A percentile compares a stretch with the other conserved stretches of the same genome.
These are phyloP conservation scores for Caenorhabditis imperialis DNA, from an alignment of 2,888 invertebrate genomes.

Conservation along the genomic window DNA sequence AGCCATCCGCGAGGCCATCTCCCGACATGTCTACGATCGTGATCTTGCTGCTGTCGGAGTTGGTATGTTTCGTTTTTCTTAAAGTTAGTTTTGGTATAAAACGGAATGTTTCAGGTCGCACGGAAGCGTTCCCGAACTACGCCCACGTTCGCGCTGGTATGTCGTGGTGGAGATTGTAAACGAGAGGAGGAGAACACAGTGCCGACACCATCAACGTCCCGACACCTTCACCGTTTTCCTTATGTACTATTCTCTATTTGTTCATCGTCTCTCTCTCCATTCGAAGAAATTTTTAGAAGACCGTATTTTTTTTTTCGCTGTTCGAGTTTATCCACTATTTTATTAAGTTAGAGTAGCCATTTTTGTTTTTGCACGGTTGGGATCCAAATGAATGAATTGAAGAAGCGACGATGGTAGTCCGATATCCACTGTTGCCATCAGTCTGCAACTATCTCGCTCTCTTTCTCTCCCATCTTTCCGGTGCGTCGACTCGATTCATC, in stretches of 20 bases:
- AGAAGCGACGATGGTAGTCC: background rate
- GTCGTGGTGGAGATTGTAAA: constrained; percentile 77
- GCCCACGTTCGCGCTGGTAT: constrained; percentile 71
- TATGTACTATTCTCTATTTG: constrained; percentile 44
- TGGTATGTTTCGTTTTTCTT: constrained; percentile 60
- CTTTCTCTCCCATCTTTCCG: no score
- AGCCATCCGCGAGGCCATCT: constrained; percentile 70
- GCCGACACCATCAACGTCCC: constrained; percentile 7
- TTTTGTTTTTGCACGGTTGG: constrained; percentile 34
- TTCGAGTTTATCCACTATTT: constrained; percentile 33
- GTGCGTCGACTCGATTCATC: no score
- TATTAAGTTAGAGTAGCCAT: constrained; percentile 38
- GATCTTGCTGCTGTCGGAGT: constrained; percentile 74
- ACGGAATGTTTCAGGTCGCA: constrained; percentile 56
- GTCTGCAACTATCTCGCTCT: constrained; percentile 3
- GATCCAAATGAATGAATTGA: constrained; percentile 49
- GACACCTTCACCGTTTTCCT: constrained; percentile 12
- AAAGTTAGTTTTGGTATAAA: background rate
- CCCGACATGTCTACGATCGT: constrained; percentile 75
- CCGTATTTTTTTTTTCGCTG: constrained; percentile 7
- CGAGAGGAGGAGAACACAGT: constrained; percentile 9
- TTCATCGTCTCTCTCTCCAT: constrained; percentile 23
- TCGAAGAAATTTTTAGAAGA: constrained; percentile 36
- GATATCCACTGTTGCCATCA: background rate
- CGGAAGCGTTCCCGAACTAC: constrained; percentile 76